Conservation (phyloP, 1,140 invertebrate species). For the Chlorops oryzae region DNA sequence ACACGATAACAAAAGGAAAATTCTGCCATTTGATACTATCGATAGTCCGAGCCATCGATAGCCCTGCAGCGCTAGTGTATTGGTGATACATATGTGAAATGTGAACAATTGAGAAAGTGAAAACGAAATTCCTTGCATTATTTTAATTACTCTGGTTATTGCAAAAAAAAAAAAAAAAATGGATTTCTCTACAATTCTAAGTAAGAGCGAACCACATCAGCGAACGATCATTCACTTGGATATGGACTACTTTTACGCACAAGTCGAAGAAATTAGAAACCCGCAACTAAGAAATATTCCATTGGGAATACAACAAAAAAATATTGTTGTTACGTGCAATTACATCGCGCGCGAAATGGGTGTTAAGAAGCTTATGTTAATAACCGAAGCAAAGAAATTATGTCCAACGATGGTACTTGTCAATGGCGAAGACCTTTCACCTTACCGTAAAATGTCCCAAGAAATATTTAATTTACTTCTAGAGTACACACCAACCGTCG, state of each 20-base stretch:
- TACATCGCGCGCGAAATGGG: slow-evolving; percentile 67
- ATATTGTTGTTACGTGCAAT: slow-evolving; percentile 72
- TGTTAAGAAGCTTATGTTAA: slow-evolving; percentile 66
- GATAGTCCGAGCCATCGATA: too few species aligned
- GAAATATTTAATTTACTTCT: slow-evolving; percentile 62
- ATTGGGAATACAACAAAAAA: slow-evolving; percentile 73
- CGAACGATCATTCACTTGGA: slow-evolving; percentile 66
- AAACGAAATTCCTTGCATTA: too few species aligned
- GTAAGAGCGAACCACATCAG: slow-evolving; percentile 39
- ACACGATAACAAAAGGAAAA: too few species aligned
- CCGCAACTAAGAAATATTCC: slow-evolving; percentile 59
- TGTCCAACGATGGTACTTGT: slow-evolving; percentile 65
- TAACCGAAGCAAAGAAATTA: slow-evolving; percentile 59
- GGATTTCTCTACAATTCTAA: slow-evolving; percentile 38
- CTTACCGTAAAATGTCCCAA: slow-evolving; percentile 64
- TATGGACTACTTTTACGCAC: slow-evolving; percentile 76
- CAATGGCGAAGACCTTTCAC: slow-evolving; percentile 68
- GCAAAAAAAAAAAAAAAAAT: slow-evolving; percentile 10
- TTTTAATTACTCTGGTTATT: neutral
- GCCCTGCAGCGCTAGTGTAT: too few species aligned
- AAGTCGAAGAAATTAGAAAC: slow-evolving; percentile 70
- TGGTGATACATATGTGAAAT: too few species aligned
- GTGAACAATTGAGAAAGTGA: too few species aligned
- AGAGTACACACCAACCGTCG: slow-evolving; percentile 62
- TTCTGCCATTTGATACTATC: too few species aligned